Evolutionary conservation across 2,888 invertebrate genomes (phyloP).

Genomic region (Cataglyphis rosenhaueri): DNA sequence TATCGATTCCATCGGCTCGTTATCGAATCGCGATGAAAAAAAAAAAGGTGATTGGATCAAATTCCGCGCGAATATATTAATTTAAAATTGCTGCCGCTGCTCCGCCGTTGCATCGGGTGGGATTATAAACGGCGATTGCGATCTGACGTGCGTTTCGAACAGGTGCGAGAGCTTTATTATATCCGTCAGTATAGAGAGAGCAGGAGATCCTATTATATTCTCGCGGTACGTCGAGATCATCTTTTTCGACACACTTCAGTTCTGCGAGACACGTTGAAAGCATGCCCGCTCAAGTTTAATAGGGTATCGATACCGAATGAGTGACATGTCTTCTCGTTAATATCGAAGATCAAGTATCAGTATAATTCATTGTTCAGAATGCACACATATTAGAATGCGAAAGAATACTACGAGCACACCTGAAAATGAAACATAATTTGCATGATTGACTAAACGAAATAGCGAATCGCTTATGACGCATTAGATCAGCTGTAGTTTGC

Average conservation of each 20-base stretch:
- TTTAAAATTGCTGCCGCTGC: constrained; percentile 48
- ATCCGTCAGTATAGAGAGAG: constrained; percentile 26
- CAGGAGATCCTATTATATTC: constrained; percentile 40
- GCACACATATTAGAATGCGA: neutral
- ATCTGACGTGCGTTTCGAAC: constrained; percentile 50
- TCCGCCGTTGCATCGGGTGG: constrained; percentile 19
- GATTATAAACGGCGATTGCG: constrained; percentile 51
- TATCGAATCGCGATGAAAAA: constrained; percentile 47
- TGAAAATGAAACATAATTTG: neutral
- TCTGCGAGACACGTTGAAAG: constrained; percentile 11
- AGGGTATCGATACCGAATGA: constrained; percentile 13
- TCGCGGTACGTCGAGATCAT: constrained; percentile 44
- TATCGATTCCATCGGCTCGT: constrained; percentile 38
- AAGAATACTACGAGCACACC: too few species aligned
- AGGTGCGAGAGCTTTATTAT: constrained; percentile 56
- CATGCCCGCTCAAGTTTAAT: constrained; percentile 9
- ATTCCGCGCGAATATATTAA: constrained; percentile 59
- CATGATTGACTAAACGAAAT: neutral
- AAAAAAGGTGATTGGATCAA: constrained; percentile 49
- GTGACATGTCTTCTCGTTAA: constrained; percentile 15
- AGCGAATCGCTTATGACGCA: neutral
- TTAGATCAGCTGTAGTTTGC: neutral
- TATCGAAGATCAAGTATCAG: neutral
- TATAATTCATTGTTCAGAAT: neutral
- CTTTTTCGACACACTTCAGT: constrained; percentile 24